Evolutionary conservation across 2,888 invertebrate genomes (phyloP).

Genomic region (Oscheius sp.): DNA sequence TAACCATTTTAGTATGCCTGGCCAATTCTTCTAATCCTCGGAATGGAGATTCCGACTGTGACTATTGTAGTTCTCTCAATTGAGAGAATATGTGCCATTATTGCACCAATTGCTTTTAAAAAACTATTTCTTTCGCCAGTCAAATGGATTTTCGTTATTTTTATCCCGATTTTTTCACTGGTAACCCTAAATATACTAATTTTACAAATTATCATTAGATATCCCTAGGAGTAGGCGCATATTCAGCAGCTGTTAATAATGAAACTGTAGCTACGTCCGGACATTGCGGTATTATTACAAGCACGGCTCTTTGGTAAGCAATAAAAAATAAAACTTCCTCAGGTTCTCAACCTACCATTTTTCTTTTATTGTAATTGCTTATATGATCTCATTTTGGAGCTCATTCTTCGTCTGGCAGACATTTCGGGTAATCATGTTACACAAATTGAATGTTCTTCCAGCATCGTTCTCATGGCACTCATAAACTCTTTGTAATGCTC

Average conservation of each 20-base stretch:
- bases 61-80: background rate
- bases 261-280: background rate
- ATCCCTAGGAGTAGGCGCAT: background rate
- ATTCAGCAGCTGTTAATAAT: background rate
- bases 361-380: conserved; percentile 4
- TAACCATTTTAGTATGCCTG: background rate
- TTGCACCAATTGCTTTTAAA: background rate
- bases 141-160: conserved; percentile 1
- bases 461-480: background rate
- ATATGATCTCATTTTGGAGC: conserved; percentile 1
- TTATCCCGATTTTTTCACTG: background rate
- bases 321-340: background rate
- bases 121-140: background rate
- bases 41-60: conserved; percentile 1
- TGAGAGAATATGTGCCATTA: conserved; percentile 2
- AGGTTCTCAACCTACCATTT: conserved; percentile 10
- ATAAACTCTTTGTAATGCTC: background rate
- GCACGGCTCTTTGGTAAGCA: conserved; percentile 6
- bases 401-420: background rate
- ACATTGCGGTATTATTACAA: conserved; percentile 21
- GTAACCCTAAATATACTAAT: background rate
- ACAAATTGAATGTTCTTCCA: background rate
- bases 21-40: background rate
- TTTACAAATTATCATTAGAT: background rate
- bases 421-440: background rate